Conservation (phyloP, 2,888 invertebrate species). For the Napeogenes inachia region DNA sequence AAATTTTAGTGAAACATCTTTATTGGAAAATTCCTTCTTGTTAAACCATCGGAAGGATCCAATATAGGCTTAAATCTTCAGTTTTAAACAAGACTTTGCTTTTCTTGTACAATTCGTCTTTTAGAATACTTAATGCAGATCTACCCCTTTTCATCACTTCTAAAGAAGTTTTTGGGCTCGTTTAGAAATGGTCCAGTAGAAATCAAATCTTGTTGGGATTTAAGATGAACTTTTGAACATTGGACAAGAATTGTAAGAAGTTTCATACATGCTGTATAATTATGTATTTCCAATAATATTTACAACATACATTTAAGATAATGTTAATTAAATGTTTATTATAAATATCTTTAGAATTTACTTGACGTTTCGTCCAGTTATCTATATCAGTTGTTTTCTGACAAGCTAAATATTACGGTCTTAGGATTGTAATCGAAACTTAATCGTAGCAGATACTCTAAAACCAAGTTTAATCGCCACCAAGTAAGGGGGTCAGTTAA, state of each 20-base stretch:
- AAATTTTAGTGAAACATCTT: slow-evolving; percentile 49
- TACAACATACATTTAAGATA: too few relatives aligned
- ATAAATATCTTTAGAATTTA: too few relatives aligned
- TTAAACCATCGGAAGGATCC: slow-evolving; percentile 67
- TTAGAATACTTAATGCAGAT: slow-evolving; percentile 71
- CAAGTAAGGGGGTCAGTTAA: slow-evolving; percentile 75
- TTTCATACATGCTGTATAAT: neutral
- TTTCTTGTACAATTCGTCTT: slow-evolving; percentile 71
- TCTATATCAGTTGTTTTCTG: neutral
- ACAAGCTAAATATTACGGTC: slow-evolving; percentile 21
- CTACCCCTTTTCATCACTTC: slow-evolving; percentile 68
- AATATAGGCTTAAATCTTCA: slow-evolving; percentile 59
- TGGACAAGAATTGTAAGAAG: neutral
- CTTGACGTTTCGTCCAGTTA: too few relatives aligned
- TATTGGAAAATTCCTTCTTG: slow-evolving; percentile 68
- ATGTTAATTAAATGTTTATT: too few relatives aligned
- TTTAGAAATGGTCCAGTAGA: slow-evolving; percentile 59
- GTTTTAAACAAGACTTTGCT: slow-evolving; percentile 73
- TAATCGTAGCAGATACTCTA: slow-evolving; percentile 60
- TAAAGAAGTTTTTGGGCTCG: slow-evolving; percentile 58
- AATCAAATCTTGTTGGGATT: slow-evolving; percentile 55
- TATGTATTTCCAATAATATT: too few relatives aligned
- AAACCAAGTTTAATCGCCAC: slow-evolving; percentile 74
- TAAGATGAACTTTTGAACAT: slow-evolving; percentile 15
- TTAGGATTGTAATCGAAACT: slow-evolving; percentile 28